Evolutionary conservation across 2,797 vertebrate species (phyloP).

Genomic region (Oreochromis mossambicus): DNA sequence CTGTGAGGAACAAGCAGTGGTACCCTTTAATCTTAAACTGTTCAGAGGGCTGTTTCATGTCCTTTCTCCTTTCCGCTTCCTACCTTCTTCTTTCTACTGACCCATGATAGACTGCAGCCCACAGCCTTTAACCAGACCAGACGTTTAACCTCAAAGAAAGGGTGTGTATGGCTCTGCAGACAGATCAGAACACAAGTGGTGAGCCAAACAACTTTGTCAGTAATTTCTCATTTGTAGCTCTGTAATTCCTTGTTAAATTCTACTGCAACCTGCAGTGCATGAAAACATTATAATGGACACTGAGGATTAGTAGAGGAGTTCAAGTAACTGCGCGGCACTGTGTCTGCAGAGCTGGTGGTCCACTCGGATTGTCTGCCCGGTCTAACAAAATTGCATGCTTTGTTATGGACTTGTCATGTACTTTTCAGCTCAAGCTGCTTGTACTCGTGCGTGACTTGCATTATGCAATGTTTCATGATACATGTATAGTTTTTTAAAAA

Average conservation of each 20-base stretch:
- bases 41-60: constrained; percentile 51
- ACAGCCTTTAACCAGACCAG: constrained; percentile 43
- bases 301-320: neutral
- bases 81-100: constrained; percentile 51
- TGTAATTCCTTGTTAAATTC: constrained; percentile 8
- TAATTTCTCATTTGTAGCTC: constrained; percentile 27
- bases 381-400: neutral
- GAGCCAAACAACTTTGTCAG: constrained; percentile 2
- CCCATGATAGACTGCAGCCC: constrained; percentile 60
- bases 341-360: neutral
- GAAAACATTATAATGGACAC: constrained; percentile 2
- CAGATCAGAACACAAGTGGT: constrained; percentile 41
- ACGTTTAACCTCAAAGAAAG: constrained; percentile 44
- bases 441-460: neutral
- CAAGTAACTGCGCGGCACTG: neutral
- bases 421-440: neutral
- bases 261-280: constrained; percentile 7
- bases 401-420: neutral
- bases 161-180: constrained; percentile 49
- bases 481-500: neutral
- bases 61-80: constrained; percentile 46
- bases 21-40: constrained; percentile 73
- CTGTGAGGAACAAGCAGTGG: constrained; percentile 51
- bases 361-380: neutral
- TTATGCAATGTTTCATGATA: neutral